These are phyloP conservation scores for Achatina immaculata DNA, from an alignment of 1,140 invertebrate species.

Conservation along the genomic window DNA sequence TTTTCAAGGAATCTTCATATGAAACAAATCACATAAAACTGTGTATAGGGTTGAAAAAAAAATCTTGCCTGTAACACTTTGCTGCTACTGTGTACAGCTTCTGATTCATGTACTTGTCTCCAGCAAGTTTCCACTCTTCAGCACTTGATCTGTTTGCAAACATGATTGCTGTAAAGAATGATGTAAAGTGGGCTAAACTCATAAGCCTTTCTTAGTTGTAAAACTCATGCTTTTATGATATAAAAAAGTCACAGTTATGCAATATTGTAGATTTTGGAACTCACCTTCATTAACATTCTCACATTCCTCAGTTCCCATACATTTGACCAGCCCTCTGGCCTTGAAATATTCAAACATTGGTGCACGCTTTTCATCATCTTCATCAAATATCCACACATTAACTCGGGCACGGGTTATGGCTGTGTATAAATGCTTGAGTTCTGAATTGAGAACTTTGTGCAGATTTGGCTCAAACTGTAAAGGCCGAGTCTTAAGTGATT, in stretches of 20 bases:
- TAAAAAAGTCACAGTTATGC: too few relatives aligned
- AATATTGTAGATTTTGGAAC: too few relatives aligned
- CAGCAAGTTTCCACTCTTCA: constrained; percentile 60
- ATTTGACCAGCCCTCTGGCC: constrained; percentile 49
- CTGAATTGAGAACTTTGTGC: constrained; percentile 67
- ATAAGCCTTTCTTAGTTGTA: too few relatives aligned
- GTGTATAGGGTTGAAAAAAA: too few relatives aligned
- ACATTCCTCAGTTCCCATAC: constrained; percentile 33
- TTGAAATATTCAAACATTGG: constrained; percentile 68
- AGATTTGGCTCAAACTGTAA: constrained; percentile 62
- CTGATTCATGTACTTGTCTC: constrained; percentile 62
- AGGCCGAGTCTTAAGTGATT: constrained; percentile 55
- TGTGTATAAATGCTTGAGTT: constrained; percentile 64
- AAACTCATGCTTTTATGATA: too few relatives aligned
- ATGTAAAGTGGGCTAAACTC: too few relatives aligned
- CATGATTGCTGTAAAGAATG: constrained; percentile 44
- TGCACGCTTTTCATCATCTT: constrained; percentile 55
- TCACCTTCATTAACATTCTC: constrained; percentile 18
- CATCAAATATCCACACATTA: constrained; percentile 68
- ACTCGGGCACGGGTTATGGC: constrained; percentile 61
- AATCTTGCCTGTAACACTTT: constrained; percentile 55
- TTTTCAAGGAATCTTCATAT: too few relatives aligned
- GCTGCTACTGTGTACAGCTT: constrained; percentile 61
- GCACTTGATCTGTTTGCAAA: constrained; percentile 61
- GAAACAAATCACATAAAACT: too few relatives aligned